Evolutionary conservation across 92 coral and sea anemone species (phyloP).

Genomic region (Montipora capitata): DNA sequence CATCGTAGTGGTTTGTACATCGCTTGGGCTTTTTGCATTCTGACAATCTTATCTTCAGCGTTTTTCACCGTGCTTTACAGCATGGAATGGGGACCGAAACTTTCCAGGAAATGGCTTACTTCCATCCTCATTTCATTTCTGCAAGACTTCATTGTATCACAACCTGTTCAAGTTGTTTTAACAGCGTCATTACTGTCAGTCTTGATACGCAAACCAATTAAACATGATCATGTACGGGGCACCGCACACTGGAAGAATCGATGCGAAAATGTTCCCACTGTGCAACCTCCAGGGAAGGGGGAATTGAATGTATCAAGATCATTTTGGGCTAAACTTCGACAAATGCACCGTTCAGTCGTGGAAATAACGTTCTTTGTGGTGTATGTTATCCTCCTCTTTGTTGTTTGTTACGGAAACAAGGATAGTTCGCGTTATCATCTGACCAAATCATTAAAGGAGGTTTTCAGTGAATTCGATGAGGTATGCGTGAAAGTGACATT

Average conservation of each 20-base stretch:
- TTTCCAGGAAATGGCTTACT: conserved; percentile 80
- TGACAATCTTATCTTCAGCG: conserved; percentile 77
- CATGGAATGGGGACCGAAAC: conserved; percentile 71
- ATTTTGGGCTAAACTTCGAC: conserved; percentile 63
- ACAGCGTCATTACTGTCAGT: conserved; percentile 74
- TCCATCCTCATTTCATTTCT: conserved; percentile 81
- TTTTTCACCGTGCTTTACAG: conserved; percentile 84
- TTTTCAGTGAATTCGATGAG: conserved; percentile 76
- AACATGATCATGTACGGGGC: conserved; percentile 72
- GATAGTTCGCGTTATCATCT: conserved; percentile 74
- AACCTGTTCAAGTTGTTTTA: conserved; percentile 83
- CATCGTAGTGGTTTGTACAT: conserved; percentile 63
- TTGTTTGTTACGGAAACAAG: conserved; percentile 88
- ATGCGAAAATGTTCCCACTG: conserved; percentile 42
- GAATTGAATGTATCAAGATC: conserved; percentile 70
- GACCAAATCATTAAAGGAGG: conserved; percentile 79
- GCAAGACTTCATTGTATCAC: conserved; percentile 79
- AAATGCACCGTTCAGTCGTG: conserved; percentile 72
- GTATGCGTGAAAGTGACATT: conserved; percentile 30
- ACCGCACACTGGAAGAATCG: conserved; percentile 39
- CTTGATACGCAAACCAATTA: conserved; percentile 74
- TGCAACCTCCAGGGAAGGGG: conserved; percentile 68
- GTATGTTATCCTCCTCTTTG: conserved; percentile 75
- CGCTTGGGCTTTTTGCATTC: conserved; percentile 83
- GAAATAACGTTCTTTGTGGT: conserved; percentile 71